A percentile compares a stretch with the other conserved stretches of the same genome.
Evolutionary conservation across 2,797 vertebrate species (phyloP).

Genomic region (Falco peregrinus): DNA sequence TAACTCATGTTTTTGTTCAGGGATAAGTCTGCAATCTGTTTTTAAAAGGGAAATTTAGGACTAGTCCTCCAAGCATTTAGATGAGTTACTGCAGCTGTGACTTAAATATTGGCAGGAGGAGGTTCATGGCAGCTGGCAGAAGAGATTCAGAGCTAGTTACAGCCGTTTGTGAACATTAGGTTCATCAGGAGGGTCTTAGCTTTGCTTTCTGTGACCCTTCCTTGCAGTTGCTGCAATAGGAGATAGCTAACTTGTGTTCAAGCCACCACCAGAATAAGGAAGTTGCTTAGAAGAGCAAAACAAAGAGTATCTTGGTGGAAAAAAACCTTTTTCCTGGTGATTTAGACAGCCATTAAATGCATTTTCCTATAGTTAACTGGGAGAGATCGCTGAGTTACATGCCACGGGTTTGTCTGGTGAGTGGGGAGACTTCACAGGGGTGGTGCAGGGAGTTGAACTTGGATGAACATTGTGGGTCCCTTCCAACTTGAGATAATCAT

Average conservation of each 20-base stretch:
- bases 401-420: neutral
- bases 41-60: neutral
- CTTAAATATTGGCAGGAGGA: neutral
- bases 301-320: neutral
- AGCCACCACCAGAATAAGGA: neutral
- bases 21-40: neutral
- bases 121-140: neutral
- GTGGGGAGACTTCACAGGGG: too few species aligned
- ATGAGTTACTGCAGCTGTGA: neutral
- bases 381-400: neutral
- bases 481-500: neutral
- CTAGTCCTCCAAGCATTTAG: neutral
- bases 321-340: neutral
- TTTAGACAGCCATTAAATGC: neutral
- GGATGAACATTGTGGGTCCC: fast-evolving
- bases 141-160: neutral
- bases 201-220: neutral
- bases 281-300: neutral
- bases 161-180: neutral
- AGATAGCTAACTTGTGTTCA: neutral
- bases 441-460: neutral
- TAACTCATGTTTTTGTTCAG: neutral
- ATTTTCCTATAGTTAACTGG: neutral
- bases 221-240: neutral
- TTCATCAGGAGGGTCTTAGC: neutral